A percentile compares a stretch with the other conserved stretches of the same genome.
Conservation (phyloP, 2,113 vertebrate species). For the Oryzias melastigma region DNA sequence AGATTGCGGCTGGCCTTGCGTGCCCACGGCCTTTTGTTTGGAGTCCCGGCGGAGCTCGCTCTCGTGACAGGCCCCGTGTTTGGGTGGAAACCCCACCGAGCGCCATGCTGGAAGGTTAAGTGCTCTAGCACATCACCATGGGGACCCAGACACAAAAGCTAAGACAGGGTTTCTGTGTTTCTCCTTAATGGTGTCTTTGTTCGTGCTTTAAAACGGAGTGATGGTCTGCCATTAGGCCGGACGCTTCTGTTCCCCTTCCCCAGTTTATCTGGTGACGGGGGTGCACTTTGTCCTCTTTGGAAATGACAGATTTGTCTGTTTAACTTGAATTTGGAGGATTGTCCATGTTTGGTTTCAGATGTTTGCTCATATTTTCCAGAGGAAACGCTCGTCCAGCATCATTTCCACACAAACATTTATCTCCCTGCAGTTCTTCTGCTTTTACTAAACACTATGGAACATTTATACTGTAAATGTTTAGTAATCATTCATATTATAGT, state of each 20-base stretch:
- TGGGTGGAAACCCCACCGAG: constrained; percentile 60
- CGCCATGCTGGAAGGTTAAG: constrained; percentile 73
- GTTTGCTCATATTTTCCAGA: no score
- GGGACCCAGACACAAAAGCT: constrained; percentile 45
- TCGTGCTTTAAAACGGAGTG: constrained; percentile 6
- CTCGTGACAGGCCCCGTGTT: constrained; percentile 71
- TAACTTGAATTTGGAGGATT: no score
- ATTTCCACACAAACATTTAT: no score
- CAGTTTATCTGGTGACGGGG: background rate
- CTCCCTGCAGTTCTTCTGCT: no score
- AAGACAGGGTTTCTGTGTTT: constrained; percentile 30
- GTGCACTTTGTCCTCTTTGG: background rate
- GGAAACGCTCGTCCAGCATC: no score
- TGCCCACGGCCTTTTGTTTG: constrained; percentile 67
- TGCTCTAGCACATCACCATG: constrained; percentile 64
- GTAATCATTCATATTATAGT: no score
- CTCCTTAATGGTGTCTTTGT: constrained; percentile 21
- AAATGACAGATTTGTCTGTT: background rate
- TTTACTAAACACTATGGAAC: no score
- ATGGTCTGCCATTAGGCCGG: background rate
- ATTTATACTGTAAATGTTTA: no score
- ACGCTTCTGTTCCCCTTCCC: background rate
- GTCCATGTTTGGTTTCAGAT: no score
- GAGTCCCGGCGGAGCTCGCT: constrained; percentile 59
- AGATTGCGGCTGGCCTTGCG: constrained; percentile 66